phyloP scores from a whole-genome alignment of 2,888 invertebrate genomes.

The Drosophila formosana region DNA sequence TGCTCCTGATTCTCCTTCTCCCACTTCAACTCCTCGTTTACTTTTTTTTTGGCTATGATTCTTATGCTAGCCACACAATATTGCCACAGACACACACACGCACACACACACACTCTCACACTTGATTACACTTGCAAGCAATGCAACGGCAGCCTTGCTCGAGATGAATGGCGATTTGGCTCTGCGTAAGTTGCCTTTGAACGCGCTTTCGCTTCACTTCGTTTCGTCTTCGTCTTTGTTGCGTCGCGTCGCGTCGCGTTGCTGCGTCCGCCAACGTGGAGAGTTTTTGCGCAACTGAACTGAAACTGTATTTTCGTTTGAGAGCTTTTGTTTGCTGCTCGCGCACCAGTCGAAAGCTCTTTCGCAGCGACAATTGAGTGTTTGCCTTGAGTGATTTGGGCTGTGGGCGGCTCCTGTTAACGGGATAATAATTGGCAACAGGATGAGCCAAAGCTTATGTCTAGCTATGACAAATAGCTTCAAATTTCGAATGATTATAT shows the following conservation, averaged over 20 bases:
- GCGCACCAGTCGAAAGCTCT: too few species aligned
- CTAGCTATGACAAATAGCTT: constrained; percentile 10
- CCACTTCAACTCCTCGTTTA: constrained; percentile 9
- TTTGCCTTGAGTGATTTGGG: constrained; percentile 34
- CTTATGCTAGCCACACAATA: constrained; percentile 26
- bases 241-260: constrained; percentile 21
- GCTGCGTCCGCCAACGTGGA: constrained; percentile 63
- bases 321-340: not conserved
- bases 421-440: constrained; percentile 38
- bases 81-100: constrained; percentile 25
- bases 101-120: constrained; percentile 16
- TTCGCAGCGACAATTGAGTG: constrained; percentile 42
- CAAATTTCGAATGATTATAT: constrained; percentile 5
- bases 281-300: constrained; percentile 77
- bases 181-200: constrained; percentile 38
- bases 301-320: constrained; percentile 53
- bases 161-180: constrained; percentile 58
- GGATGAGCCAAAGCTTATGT: constrained; percentile 37
- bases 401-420: constrained; percentile 30
- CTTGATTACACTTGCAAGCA: constrained; percentile 23
- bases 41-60: constrained; percentile 34
- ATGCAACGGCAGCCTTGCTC: constrained; percentile 17
- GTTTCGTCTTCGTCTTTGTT: constrained; percentile 14
- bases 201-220: constrained; percentile 28
- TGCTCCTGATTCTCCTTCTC: not conserved